Percentiles rank a stretch among this genome's conserved stretches.
Evolutionary conservation across 2,113 vertebrate species (phyloP).

Genomic region (Rhegmatorhina hoffmannsi): DNA sequence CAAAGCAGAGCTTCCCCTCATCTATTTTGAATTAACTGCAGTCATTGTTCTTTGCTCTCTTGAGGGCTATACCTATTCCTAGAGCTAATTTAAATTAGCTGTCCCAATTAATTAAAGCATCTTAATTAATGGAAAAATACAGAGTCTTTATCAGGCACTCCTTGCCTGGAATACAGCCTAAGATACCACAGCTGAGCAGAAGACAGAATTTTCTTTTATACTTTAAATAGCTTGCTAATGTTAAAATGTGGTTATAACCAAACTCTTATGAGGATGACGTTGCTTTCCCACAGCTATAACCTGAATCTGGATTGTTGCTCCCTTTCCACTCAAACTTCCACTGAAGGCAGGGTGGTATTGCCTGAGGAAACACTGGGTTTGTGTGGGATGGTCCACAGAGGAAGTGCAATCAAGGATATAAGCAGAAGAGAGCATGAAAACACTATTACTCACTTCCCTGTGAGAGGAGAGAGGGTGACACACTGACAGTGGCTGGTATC

Average conservation of each 20-base stretch:
- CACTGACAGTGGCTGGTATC: neutral
- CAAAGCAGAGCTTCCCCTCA: neutral
- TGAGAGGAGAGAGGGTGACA: neutral
- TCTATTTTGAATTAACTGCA: neutral
- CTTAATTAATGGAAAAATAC: slow-evolving; percentile 28
- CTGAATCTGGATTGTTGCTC: neutral
- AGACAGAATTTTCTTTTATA: neutral
- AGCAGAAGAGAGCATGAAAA: neutral
- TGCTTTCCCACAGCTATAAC: neutral
- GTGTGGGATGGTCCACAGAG: neutral
- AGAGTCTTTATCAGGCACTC: neutral
- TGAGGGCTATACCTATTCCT: neutral
- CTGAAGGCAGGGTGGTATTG: neutral
- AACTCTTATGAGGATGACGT: neutral
- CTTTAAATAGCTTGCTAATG: slow-evolving; percentile 9
- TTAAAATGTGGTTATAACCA: neutral
- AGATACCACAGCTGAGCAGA: neutral
- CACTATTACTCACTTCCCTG: neutral
- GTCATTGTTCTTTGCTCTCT: neutral
- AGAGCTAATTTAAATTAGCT: slow-evolving; percentile 28
- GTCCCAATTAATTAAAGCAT: slow-evolving; percentile 41
- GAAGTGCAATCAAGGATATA: neutral
- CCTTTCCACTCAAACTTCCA: neutral
- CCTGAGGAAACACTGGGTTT: neutral
- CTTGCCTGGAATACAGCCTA: neutral